A percentile compares a stretch with the other conserved stretches of the same genome.
phyloP scores from a whole-genome alignment of 2,113 vertebrate species.

The Xenopus tropicalis region DNA sequence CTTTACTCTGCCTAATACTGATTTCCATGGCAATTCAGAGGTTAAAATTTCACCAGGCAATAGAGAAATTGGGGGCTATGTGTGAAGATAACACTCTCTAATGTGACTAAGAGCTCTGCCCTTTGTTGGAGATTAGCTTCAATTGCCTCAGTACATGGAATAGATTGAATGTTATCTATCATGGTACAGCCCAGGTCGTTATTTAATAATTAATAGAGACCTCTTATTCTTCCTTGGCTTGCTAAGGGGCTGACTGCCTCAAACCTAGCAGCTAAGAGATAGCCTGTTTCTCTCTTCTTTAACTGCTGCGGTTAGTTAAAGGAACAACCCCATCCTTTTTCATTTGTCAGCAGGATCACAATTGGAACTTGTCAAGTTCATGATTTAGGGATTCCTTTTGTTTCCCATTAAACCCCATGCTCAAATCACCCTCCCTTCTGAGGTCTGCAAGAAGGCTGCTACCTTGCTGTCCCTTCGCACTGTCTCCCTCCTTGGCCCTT shows the following conservation, averaged over 20 bases:
- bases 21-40: too few species aligned
- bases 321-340: constrained; percentile 69
- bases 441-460: constrained; percentile 52
- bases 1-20: too few species aligned
- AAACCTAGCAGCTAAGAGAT: constrained; percentile 52
- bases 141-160: constrained; percentile 44
- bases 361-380: constrained; percentile 66
- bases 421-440: constrained; percentile 57
- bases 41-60: too few species aligned
- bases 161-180: constrained; percentile 65
- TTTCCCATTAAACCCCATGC: constrained; percentile 67
- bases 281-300: constrained; percentile 59
- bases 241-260: constrained; percentile 48
- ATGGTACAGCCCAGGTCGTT: constrained; percentile 57
- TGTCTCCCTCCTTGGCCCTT: constrained; percentile 48
- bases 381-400: constrained; percentile 68
- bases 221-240: constrained; percentile 51
- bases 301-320: constrained; percentile 64
- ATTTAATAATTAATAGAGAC: constrained; percentile 82
- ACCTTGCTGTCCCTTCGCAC: constrained; percentile 56
- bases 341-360: constrained; percentile 70
- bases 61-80: too few species aligned
- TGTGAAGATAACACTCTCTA: too few species aligned
- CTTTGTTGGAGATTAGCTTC: constrained; percentile 52
- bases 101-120: constrained; percentile 8